Conservation (phyloP, 64 coral and sea anemone species). For the Dendrophyllia cribrosa region DNA sequence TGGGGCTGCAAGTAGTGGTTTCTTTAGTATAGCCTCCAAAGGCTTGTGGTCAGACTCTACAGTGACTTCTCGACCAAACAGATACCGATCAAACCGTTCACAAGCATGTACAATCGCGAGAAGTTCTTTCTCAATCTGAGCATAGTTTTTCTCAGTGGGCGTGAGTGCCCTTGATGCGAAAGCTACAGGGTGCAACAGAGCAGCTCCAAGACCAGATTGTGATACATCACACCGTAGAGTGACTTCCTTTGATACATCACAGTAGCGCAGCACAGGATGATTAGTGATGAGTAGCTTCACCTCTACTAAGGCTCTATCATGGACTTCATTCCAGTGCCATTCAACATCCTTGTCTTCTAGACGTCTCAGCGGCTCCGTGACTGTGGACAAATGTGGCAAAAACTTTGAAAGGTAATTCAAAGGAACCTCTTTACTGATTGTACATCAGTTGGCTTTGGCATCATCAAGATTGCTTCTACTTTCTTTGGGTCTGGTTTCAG, state of each 20-base stretch:
- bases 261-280: constrained; percentile 41
- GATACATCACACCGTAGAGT: constrained; percentile 43
- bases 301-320: constrained; percentile 23
- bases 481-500: too few species aligned
- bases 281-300: constrained; percentile 37
- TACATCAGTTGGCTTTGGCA: constrained; percentile 7
- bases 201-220: too few species aligned
- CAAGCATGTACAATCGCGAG: constrained; percentile 17
- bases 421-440: too few species aligned
- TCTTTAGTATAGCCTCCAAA: constrained; percentile 13
- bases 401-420: constrained; percentile 29
- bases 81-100: constrained; percentile 53
- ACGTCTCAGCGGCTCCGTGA: constrained; percentile 43
- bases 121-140: constrained; percentile 56
- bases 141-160: constrained; percentile 13
- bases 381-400: constrained; percentile 7
- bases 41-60: constrained; percentile 41
- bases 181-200: too few species aligned
- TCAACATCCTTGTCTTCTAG: constrained; percentile 34
- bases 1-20: constrained; percentile 25
- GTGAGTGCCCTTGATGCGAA: background rate
- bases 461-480: too few species aligned
- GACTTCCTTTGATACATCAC: constrained; percentile 24
- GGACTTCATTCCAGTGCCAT: constrained; percentile 51
- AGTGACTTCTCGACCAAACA: constrained; percentile 10